Percentiles rank a stretch among this genome's conserved stretches.
These are phyloP conservation scores for Anas bernieri DNA, from an alignment of 2,797 vertebrate species.

Conservation along the genomic window DNA sequence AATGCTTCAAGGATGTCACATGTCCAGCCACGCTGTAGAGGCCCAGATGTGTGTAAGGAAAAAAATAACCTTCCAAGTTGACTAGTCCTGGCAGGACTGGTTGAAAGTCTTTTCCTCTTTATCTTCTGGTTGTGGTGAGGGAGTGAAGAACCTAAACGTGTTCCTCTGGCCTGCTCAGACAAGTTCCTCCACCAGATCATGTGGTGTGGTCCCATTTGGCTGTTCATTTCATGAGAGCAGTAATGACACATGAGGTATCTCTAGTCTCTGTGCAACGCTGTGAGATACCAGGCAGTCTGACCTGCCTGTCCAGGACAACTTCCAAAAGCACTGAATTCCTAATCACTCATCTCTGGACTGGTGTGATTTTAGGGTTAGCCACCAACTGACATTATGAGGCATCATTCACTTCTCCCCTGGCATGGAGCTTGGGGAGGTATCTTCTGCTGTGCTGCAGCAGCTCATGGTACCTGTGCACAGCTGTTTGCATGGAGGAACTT, in stretches of 20 bases:
- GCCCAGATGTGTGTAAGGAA: background rate
- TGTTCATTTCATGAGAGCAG: background rate
- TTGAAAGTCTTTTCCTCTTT: background rate
- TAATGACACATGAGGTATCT: background rate
- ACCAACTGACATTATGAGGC: background rate
- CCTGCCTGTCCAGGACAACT: background rate
- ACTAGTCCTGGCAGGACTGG: background rate
- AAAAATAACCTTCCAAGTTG: background rate
- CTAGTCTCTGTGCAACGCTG: background rate
- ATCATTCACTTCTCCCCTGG: background rate
- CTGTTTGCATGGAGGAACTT: background rate
- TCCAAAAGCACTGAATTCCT: background rate
- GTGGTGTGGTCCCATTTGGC: background rate
- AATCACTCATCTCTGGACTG: background rate
- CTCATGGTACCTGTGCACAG: accelerated
- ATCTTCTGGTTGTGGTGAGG: background rate
- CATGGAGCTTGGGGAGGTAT: background rate
- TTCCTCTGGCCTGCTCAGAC: background rate
- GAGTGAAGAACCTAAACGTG: background rate
- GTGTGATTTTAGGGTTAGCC: background rate
- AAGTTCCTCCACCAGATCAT: background rate
- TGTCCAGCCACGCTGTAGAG: background rate
- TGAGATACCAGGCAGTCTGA: background rate
- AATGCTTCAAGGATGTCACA: background rate
- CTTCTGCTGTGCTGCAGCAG: background rate